These are phyloP conservation scores for Campylomormyrus numenius DNA, from an alignment of 2,113 vertebrate genomes.

Conservation along the genomic window DNA sequence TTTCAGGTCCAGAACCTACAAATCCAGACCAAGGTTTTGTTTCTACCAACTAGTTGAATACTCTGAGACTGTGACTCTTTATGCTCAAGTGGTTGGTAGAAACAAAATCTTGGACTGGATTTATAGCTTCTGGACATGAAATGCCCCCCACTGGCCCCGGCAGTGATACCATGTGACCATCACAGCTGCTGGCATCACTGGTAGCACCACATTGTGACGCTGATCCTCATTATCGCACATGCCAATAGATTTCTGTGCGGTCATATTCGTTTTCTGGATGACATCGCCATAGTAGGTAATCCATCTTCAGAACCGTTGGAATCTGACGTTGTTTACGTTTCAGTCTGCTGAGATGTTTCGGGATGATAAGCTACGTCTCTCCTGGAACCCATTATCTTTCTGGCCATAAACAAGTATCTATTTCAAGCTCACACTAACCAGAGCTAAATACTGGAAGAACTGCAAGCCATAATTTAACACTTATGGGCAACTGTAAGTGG, in stretches of 20 bases:
- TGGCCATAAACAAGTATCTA: not conserved
- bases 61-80: too few species aligned
- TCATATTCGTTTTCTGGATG: not conserved
- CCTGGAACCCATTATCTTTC: not conserved
- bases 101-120: too few species aligned
- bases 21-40: too few species aligned
- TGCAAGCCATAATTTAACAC: not conserved
- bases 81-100: too few species aligned
- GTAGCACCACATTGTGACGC: not conserved
- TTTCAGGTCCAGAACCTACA: too few species aligned
- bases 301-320: not conserved
- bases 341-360: not conserved
- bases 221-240: not conserved
- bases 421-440: not conserved
- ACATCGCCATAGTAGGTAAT: not conserved
- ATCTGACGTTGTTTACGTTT: not conserved
- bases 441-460: not conserved
- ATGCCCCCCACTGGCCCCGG: too few species aligned
- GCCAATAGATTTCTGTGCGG: not conserved
- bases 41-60: too few species aligned
- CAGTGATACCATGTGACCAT: not conserved
- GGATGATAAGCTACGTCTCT: not conserved
- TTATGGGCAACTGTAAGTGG: not conserved
- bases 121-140: too few species aligned
- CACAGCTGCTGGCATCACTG: not conserved